A percentile compares a stretch with the other conserved stretches of the same genome.
Conservation (phyloP, 2,888 invertebrate species). For the Zaprionus bogoriensis region DNA sequence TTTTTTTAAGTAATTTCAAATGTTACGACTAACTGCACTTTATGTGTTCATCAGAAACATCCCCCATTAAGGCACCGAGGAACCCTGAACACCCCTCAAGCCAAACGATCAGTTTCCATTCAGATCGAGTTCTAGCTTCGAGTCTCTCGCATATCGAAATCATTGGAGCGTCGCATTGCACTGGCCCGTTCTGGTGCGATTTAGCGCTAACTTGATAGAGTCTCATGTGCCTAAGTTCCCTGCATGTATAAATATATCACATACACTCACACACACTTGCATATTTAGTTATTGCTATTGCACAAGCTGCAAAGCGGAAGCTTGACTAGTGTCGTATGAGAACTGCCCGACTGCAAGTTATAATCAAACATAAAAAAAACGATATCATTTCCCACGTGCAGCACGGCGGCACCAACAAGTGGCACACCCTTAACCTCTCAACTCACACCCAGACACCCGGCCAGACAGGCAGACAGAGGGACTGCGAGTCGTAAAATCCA, state of each 20-base stretch:
- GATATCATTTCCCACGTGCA: constrained; percentile 62
- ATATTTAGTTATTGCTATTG: constrained; percentile 15
- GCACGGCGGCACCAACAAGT: constrained; percentile 58
- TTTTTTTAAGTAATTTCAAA: too few relatives aligned
- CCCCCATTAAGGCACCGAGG: background rate
- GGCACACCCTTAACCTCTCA: constrained; percentile 58
- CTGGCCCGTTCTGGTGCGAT: constrained; percentile 40
- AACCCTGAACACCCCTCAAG: background rate
- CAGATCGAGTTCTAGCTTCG: background rate
- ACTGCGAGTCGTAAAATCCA: constrained; percentile 34
- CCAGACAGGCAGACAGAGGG: constrained; percentile 9
- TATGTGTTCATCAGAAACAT: too few relatives aligned
- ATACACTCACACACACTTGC: too few relatives aligned
- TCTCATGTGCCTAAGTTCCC: constrained; percentile 22
- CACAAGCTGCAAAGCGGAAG: constrained; percentile 50
- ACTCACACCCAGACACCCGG: constrained; percentile 28
- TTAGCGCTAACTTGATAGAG: constrained; percentile 50
- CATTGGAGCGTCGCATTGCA: constrained; percentile 67
- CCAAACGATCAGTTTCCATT: background rate
- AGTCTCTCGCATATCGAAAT: constrained; percentile 48
- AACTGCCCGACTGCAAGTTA: constrained; percentile 17
- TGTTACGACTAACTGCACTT: too few relatives aligned
- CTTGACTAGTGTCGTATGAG: constrained; percentile 26
- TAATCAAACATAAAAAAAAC: too few relatives aligned
- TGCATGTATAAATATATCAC: too few relatives aligned